phyloP scores from a whole-genome alignment of 1,140 invertebrate species.

The Drosophila kohkoa region DNA sequence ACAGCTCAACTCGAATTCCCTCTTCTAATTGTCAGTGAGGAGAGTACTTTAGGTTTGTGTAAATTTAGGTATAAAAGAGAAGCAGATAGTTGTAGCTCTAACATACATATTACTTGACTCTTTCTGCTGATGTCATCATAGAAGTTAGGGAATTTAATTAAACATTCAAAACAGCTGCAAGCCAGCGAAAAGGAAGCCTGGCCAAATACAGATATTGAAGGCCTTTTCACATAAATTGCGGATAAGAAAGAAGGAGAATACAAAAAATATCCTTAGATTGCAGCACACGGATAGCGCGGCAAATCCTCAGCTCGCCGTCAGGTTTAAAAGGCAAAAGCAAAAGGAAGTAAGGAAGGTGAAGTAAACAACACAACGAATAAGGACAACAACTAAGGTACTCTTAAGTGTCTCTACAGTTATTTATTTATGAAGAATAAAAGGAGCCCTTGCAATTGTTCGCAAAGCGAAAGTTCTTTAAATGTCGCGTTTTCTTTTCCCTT shows the following conservation, averaged over 20 bases:
- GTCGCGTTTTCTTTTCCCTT: slow-evolving; percentile 14
- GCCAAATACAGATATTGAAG: neutral
- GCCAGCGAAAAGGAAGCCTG: neutral
- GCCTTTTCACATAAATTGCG: neutral
- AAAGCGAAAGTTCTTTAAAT: slow-evolving; percentile 1
- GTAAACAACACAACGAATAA: slow-evolving; percentile 41
- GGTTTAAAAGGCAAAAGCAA: neutral
- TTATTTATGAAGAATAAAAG: slow-evolving; percentile 26
- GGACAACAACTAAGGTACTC: neutral
- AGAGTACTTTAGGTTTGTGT: too few species aligned
- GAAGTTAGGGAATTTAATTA: slow-evolving; percentile 68
- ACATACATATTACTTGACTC: neutral
- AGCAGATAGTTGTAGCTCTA: neutral
- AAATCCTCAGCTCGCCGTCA: slow-evolving; percentile 13
- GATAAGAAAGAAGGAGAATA: neutral
- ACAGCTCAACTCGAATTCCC: slow-evolving; percentile 1
- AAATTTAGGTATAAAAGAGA: neutral
- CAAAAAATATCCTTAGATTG: slow-evolving; percentile 48
- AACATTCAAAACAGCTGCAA: slow-evolving; percentile 38
- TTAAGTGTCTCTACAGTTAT: slow-evolving; percentile 15
- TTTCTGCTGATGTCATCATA: slow-evolving; percentile 62
- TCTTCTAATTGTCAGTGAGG: neutral
- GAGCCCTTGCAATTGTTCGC: neutral
- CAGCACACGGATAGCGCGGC: slow-evolving; percentile 45
- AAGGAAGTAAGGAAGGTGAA: slow-evolving; percentile 7